Conservation (phyloP, 2,113 vertebrate species). For the Rutilus rutilus region DNA sequence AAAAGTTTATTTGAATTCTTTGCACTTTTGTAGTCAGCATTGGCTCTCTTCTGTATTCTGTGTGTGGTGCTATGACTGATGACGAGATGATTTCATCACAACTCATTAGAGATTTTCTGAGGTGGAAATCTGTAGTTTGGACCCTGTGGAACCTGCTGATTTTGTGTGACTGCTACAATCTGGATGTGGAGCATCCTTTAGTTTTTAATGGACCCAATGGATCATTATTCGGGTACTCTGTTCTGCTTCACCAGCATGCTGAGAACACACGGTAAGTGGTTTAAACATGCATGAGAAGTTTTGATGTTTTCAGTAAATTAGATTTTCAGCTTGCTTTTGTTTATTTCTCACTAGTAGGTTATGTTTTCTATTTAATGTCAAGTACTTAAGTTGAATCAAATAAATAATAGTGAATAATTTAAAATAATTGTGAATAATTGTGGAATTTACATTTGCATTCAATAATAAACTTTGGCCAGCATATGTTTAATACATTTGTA, state of each 20-base stretch:
- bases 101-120: background rate
- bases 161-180: conserved; percentile 77
- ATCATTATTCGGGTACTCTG: conserved; percentile 91
- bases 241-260: conserved; percentile 83
- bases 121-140: background rate
- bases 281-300: conserved; percentile 12
- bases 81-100: background rate
- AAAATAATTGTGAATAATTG: background rate
- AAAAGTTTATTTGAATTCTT: conserved; percentile 17
- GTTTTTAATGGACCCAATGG: conserved; percentile 75
- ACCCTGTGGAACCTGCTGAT: conserved; percentile 65
- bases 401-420: background rate
- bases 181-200: conserved; percentile 82
- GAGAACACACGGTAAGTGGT: conserved; percentile 81
- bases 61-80: conserved; percentile 1
- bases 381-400: background rate
- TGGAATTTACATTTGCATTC: background rate
- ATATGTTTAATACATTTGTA: background rate
- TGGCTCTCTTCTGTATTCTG: background rate
- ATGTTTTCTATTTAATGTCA: background rate
- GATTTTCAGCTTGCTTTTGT: background rate
- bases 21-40: background rate
- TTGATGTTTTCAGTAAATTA: background rate
- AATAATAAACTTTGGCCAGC: background rate
- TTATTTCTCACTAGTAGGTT: background rate